A percentile compares a stretch with the other conserved stretches of the same genome.
These are phyloP conservation scores for Agelas oroides DNA, from an alignment of 37 sponge, comb jelly and placozoan genomes.

Conservation along the genomic window DNA sequence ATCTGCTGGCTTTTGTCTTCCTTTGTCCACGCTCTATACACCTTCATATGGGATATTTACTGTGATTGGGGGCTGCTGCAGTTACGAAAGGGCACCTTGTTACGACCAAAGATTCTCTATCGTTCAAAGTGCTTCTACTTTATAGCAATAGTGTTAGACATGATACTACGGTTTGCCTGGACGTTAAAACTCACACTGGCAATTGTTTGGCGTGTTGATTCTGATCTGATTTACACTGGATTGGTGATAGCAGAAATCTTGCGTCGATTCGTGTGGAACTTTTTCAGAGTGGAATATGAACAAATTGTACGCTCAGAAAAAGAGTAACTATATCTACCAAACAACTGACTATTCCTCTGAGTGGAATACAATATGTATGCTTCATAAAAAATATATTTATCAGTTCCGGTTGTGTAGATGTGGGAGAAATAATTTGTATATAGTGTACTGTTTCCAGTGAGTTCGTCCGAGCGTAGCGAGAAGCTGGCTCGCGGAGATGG, in stretches of 20 bases:
- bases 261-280: constrained; percentile 96
- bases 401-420: no score
- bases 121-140: constrained; percentile 62
- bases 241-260: constrained; percentile 69
- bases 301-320: constrained; percentile 40
- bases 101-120: constrained; percentile 76
- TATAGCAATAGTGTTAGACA: constrained; percentile 81
- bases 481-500: no score
- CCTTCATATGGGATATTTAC: constrained; percentile 92
- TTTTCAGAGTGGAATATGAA: constrained; percentile 94
- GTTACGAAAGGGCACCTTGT: constrained; percentile 1
- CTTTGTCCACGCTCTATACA: constrained; percentile 80
- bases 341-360: no score
- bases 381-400: no score
- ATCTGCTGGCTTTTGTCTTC: constrained; percentile 62
- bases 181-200: constrained; percentile 88
- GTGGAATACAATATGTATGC: no score
- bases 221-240: constrained; percentile 77
- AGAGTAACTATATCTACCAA: neutral
- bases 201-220: constrained; percentile 68
- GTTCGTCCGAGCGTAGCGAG: no score
- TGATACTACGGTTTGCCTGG: constrained; percentile 84
- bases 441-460: no score
- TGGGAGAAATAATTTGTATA: no score
- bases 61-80: constrained; percentile 95